Conservation (phyloP, 2,113 vertebrate genomes). For the Azemiops feae region DNA sequence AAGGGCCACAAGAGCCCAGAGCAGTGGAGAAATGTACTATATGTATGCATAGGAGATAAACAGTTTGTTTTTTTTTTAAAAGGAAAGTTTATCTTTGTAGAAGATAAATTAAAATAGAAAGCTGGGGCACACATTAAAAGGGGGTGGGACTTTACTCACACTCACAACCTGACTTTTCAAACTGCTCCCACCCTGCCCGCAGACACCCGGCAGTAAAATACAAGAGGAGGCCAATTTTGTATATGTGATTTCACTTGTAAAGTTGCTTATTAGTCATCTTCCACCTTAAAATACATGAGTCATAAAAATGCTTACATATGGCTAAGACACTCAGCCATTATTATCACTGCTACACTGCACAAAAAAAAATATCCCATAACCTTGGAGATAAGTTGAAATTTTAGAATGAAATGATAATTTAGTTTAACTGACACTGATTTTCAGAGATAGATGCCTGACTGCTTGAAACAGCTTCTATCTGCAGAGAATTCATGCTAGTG, state of each 20-base stretch:
- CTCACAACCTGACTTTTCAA: neutral
- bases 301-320: neutral
- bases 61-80: neutral
- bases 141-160: neutral
- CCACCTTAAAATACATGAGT: neutral
- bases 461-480: neutral
- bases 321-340: neutral
- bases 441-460: neutral
- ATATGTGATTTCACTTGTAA: neutral
- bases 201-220: neutral
- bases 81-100: neutral
- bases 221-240: neutral
- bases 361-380: neutral
- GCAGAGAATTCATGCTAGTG: rapidly evolving
- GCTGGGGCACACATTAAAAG: neutral
- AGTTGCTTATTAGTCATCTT: neutral
- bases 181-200: neutral
- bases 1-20: neutral
- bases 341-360: too few relatives aligned
- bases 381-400: neutral
- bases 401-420: neutral
- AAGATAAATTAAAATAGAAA: neutral
- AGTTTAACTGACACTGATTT: neutral
- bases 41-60: neutral
- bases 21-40: neutral